Base-by-base conservation (phyloP, 2,113 vertebrate genomes). In the Regulus satrapa region DNA sequence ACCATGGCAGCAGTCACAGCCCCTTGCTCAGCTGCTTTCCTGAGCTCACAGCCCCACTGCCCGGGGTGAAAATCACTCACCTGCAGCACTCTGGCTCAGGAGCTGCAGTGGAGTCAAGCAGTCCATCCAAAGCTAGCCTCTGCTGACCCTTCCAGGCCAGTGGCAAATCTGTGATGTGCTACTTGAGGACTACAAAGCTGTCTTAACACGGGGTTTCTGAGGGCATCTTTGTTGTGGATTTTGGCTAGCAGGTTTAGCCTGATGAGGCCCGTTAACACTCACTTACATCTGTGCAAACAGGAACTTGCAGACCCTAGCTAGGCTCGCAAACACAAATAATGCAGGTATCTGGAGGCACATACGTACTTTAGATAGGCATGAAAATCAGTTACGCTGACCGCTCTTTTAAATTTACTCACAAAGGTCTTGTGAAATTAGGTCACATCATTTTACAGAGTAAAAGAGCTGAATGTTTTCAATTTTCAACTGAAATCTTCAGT, bases 81-180 rank as follows among this genome's bases (percentile, higher is more conserved):
- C 18, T 51, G 29, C 24, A 64, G 17, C 55, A 32, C 9, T 41
- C 31, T 51, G 29, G 18, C 21, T 32, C 18, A 32, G 16, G 10
- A 89, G 14, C 38, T 6, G 32, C 55, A 74, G 15, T 11, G 32
- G 34, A 66, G 28, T 31, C 2, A 14, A 38, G 41, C 0, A 0
- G 11, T 6, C 34, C 31, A 43, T 17, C 14, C 64, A 55, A 34
- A 74, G 29, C 23, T 13, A 71, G 38, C 12, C 7, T 77, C 67
- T 41, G 56, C 20, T 13, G n/a, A 32, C 13, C 6, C 32, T 51
- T 73, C 54, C 49, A 54, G 83, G 28, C 12, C 52, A 49, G 15
- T 8, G 17, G 14, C 3, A 3, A 26, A 18, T 21, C 38, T 85
- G 55, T 56, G 21, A 67, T 24, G 13, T 18, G 52, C 51, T 59